Conservation (phyloP, 2,888 invertebrate genomes). For the Rhimphoctona megacephalus region DNA sequence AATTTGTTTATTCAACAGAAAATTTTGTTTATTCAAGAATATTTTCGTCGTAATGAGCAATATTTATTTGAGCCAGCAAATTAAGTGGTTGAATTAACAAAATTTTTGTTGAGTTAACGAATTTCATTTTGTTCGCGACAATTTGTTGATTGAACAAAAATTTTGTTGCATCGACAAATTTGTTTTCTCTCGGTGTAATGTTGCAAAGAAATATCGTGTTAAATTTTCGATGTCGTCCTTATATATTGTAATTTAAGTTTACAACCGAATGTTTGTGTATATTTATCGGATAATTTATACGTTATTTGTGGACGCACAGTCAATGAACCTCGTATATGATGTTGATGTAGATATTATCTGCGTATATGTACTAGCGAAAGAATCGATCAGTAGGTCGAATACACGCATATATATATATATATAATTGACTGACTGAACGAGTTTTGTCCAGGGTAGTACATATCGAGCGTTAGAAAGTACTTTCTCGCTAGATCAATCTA, state of each 20-base stretch:
- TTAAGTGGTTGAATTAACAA: too few species aligned
- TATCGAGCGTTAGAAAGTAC: slow-evolving; percentile 58
- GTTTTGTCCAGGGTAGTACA: slow-evolving; percentile 31
- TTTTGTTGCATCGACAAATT: too few species aligned
- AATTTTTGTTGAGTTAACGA: too few species aligned
- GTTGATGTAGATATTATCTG: neutral
- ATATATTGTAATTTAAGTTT: neutral
- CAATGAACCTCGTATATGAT: slow-evolving; percentile 1
- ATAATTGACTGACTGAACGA: slow-evolving; percentile 27
- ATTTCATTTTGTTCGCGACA: too few species aligned
- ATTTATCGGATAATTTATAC: slow-evolving; percentile 17
- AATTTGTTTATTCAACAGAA: too few species aligned
- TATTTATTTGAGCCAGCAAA: too few species aligned
- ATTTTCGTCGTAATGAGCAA: too few species aligned
- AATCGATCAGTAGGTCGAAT: slow-evolving; percentile 40
- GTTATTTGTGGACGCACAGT: slow-evolving; percentile 14
- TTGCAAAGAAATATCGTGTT: neutral
- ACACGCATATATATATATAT: neutral
- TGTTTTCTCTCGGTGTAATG: neutral
- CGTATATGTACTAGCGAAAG: neutral
- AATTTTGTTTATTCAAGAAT: too few species aligned
- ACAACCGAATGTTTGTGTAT: neutral
- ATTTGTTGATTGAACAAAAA: too few species aligned
- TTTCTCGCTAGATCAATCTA: slow-evolving; percentile 52
- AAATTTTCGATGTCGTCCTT: neutral